Conservation (phyloP, 2,888 invertebrate species). For the Hesperia comma region DNA sequence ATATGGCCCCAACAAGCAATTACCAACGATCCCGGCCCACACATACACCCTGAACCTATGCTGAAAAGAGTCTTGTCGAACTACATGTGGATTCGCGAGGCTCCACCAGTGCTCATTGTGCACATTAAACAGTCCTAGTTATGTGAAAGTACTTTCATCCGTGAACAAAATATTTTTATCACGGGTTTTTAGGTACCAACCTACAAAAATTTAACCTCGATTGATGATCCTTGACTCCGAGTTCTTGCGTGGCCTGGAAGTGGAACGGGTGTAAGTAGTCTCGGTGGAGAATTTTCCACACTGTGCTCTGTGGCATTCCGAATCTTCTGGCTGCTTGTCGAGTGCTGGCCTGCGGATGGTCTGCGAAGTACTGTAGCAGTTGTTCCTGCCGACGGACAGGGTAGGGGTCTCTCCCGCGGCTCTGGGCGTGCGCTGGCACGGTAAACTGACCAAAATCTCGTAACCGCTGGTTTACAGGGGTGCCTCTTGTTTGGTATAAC, state of each 20-base stretch:
- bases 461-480: too few species aligned
- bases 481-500: too few species aligned
- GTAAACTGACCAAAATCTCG: too few species aligned
- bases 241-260: conserved; percentile 27
- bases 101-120: conserved; percentile 40
- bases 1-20: conserved; percentile 35
- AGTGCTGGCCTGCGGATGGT: too few species aligned
- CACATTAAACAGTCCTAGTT: conserved; percentile 28
- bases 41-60: conserved; percentile 39
- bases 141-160: conserved; percentile 33
- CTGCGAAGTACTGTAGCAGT: too few species aligned
- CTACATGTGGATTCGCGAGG: conserved; percentile 29
- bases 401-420: too few species aligned
- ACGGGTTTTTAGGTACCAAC: conserved; percentile 9
- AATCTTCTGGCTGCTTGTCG: too few species aligned
- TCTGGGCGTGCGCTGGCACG: too few species aligned
- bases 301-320: too few species aligned
- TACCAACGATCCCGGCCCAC: conserved; percentile 38
- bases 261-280: conserved; percentile 36
- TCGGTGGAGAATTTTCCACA: conserved; percentile 12
- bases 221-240: conserved; percentile 14
- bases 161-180: conserved; percentile 23
- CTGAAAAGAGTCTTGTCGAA: conserved; percentile 28
- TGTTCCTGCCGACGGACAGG: too few species aligned
- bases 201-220: conserved; percentile 22